Base-by-base conservation (phyloP, 2,888 invertebrate species). In the Cerastis leucographa region DNA sequence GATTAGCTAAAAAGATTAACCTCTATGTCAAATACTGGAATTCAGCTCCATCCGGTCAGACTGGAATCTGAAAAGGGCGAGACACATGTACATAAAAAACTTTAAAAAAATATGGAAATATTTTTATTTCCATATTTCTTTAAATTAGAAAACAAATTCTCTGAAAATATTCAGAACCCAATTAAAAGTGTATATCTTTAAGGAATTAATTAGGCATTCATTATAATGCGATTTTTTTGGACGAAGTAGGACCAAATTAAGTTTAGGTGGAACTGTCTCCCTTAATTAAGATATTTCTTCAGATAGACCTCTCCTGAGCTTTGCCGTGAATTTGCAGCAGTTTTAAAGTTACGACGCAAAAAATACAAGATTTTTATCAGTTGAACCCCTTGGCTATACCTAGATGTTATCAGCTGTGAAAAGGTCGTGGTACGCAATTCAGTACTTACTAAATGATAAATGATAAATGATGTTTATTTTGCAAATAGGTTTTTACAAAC, bases 221-320 rank as follows among this genome's bases (percentile, higher is more conserved):
- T 78, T 78, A 76, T 80, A 85, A 83, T 76, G 75, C 51, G 75
- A 78, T 85, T 81, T 79, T 87, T 82, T 77, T 22, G 44, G 69
- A 71, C 71, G 62, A 22, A 49, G 42, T 40, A n/a, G 46, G 51
- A 25, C 70, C 40, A 75, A 87, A 88, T 87, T 88, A 88, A 88
- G 79, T 88, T 86, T 49, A 72, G 76, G 61, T 84, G 64, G 68
- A 49, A 78, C 77, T 80, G 80, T 78, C 70, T 46, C 64, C 51
- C 59, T 87, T 87, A 85, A 87, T 88, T 87, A 87, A 87, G 87
- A 87, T 87, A 88, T 84, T 87, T 84, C 78, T 79, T 67, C 40
- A 81, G 89, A 88, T 87, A 83, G 74, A 78, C 66, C 81, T 74
- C 71, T 77, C 78, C 64, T 35, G 78, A 72, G 78, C 46, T 67